Conservation (phyloP, 2,797 vertebrate species). For the Arnoldichthys spilopterus region DNA sequence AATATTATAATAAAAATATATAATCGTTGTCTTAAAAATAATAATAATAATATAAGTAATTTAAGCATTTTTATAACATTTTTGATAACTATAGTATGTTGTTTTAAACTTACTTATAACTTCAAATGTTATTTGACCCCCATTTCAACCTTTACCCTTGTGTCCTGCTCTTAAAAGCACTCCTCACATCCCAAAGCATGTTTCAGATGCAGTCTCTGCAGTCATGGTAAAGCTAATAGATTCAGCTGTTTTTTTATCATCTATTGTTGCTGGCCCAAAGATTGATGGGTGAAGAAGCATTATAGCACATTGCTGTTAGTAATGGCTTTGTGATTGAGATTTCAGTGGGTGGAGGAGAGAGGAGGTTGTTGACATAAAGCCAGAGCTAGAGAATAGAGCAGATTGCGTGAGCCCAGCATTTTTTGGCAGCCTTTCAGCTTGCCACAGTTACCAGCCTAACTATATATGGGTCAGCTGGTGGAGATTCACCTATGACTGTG, state of each 20-base stretch:
- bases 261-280: conserved; percentile 30
- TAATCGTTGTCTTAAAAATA: too few relatives aligned
- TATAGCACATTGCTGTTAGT: conserved; percentile 35
- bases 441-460: background rate
- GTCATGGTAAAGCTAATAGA: conserved; percentile 7
- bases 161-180: background rate
- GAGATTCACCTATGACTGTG: conserved; percentile 27
- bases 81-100: background rate
- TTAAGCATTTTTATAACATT: background rate
- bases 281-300: conserved; percentile 37
- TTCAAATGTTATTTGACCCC: background rate
- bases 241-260: conserved; percentile 10
- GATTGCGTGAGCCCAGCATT: conserved; percentile 19
- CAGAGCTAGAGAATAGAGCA: conserved; percentile 31
- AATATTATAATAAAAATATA: too few relatives aligned
- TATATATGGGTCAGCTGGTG: conserved; percentile 25
- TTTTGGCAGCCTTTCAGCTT: conserved; percentile 20
- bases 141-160: background rate
- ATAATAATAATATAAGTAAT: too few relatives aligned
- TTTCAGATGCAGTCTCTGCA: background rate
- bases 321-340: conserved; percentile 48
- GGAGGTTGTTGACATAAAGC: conserved; percentile 38
- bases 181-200: background rate
- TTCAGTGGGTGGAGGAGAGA: conserved; percentile 34
- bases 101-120: background rate